Conservation (phyloP, 2,113 vertebrate genomes). For the Maccullochella peelii region DNA sequence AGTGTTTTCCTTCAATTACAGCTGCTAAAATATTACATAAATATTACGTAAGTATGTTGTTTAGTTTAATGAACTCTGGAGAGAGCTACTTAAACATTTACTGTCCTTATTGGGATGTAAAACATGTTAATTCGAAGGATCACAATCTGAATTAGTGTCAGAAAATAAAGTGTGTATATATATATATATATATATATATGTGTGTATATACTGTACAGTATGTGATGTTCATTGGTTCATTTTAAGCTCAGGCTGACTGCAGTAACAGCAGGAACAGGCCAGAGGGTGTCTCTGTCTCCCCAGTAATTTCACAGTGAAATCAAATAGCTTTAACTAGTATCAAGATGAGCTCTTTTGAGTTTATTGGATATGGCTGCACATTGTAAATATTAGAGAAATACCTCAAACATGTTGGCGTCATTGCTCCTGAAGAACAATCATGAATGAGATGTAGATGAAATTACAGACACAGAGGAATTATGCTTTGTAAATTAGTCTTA, state of each 20-base stretch:
- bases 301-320: constrained; percentile 44
- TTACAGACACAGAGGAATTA: background rate
- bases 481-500: background rate
- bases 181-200: no score
- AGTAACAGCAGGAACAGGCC: constrained; percentile 56
- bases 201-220: no score
- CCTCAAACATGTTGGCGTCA: background rate
- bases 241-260: background rate
- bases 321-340: background rate
- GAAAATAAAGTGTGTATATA: background rate
- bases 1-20: background rate
- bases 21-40: background rate
- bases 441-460: background rate
- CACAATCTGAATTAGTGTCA: background rate
- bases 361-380: background rate
- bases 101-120: background rate
- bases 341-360: constrained; percentile 6
- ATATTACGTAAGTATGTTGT: background rate
- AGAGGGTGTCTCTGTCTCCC: constrained; percentile 78
- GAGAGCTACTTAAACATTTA: background rate
- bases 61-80: background rate
- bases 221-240: background rate
- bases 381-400: constrained; percentile 28
- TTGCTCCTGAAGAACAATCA: background rate
- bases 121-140: background rate